phyloP scores from a whole-genome alignment of 2,113 vertebrate species.

The Salvelinus sp. region DNA sequence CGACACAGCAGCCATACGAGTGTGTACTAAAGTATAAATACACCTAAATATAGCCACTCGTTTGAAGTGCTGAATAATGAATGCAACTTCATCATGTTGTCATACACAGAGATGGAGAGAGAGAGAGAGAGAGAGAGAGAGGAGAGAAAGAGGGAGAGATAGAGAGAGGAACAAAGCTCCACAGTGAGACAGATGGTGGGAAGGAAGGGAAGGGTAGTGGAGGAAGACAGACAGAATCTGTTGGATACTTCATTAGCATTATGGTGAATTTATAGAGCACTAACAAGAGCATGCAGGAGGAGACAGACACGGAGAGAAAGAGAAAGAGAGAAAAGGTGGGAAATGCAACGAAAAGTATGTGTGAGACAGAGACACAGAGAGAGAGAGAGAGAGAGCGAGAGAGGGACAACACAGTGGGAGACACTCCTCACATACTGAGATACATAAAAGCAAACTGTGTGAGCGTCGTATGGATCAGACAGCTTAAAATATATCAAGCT shows the following conservation, averaged over 20 bases:
- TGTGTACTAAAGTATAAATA: slow-evolving; percentile 30
- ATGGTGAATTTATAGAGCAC: slow-evolving; percentile 63
- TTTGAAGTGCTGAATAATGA: slow-evolving; percentile 55
- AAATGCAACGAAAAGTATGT: not conserved
- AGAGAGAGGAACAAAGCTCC: slow-evolving; percentile 22
- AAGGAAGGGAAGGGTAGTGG: slow-evolving; percentile 32
- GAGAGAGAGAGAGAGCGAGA: slow-evolving; percentile 12
- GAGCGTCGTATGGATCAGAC: slow-evolving; percentile 12
- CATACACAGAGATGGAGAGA: slow-evolving; percentile 18
- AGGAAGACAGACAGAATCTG: slow-evolving; percentile 60
- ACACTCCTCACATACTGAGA: slow-evolving; percentile 52
- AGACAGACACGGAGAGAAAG: slow-evolving; percentile 1
- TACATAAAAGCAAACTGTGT: slow-evolving; percentile 47
- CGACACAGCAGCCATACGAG: not conserved
- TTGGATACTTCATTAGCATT: slow-evolving; percentile 63
- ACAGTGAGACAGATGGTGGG: slow-evolving; percentile 57
- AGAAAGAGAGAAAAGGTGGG: slow-evolving; percentile 12
- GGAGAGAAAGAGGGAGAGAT: not conserved
- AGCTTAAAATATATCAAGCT: not conserved
- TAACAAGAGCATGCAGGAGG: slow-evolving; percentile 49
- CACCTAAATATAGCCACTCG: slow-evolving; percentile 41
- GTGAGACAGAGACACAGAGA: slow-evolving; percentile 13
- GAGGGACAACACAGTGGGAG: slow-evolving; percentile 45
- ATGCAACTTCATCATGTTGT: slow-evolving; percentile 24
- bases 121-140: no score